Percentiles rank a stretch among this genome's conserved stretches.
Conservation (phyloP, 2,113 vertebrate genomes). For the Syngnathus floridae region DNA sequence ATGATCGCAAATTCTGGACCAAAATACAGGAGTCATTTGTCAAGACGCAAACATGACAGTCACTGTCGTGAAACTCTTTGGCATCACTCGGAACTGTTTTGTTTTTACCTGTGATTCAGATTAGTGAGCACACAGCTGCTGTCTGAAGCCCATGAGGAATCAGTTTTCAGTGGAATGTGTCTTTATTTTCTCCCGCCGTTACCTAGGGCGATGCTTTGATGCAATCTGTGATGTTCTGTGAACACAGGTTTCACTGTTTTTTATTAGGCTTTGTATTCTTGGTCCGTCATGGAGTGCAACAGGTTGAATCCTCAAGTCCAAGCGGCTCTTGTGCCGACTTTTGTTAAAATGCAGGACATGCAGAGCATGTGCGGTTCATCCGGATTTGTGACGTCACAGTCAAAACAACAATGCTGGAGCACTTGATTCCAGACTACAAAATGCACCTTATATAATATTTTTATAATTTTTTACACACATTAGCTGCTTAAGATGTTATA, state of each 20-base stretch:
- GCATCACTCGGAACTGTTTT: background rate
- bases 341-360: background rate
- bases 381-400: background rate
- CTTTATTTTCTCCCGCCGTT: constrained; percentile 24
- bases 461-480: too few relatives aligned
- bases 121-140: constrained; percentile 28
- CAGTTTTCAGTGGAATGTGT: constrained; percentile 41
- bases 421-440: too few relatives aligned
- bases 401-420: background rate
- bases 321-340: background rate
- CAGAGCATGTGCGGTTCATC: background rate
- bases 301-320: background rate
- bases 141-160: constrained; percentile 37
- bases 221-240: constrained; percentile 30
- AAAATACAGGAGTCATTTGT: background rate
- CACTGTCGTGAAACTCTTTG: background rate
- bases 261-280: constrained; percentile 7
- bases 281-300: background rate
- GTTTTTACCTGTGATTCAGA: constrained; percentile 15
- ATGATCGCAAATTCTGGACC: background rate
- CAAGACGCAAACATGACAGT: background rate
- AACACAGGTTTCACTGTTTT: constrained; percentile 16
- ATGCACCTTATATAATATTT: too few relatives aligned
- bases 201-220: constrained; percentile 38
- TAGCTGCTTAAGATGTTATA: too few relatives aligned